Evolutionary conservation across 2,113 vertebrate genomes (phyloP).

Genomic region (Phalacrocorax aristotelis): DNA sequence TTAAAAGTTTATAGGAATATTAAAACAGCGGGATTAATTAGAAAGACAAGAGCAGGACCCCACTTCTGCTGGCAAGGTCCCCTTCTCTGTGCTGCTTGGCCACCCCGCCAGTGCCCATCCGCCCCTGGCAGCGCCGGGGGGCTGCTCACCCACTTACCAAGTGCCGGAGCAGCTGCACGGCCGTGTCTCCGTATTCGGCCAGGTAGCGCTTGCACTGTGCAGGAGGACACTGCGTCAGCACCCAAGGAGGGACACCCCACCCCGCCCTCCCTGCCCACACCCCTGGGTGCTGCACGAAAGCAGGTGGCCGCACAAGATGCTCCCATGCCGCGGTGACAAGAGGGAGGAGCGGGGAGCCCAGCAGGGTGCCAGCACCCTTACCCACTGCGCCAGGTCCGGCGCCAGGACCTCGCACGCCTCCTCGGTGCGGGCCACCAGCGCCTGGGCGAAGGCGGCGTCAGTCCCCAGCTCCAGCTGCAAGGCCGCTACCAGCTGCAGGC

Average conservation of each 20-base stretch:
- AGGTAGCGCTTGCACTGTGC: constrained; percentile 87
- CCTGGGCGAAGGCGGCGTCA: constrained; percentile 53
- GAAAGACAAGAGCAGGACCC: neutral
- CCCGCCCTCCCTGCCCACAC: too few relatives aligned
- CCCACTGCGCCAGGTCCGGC: constrained; percentile 27
- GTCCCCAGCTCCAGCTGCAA: constrained; percentile 68
- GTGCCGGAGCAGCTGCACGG: constrained; percentile 76
- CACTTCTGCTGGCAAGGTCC: neutral
- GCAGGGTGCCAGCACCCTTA: neutral
- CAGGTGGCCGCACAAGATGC: too few relatives aligned
- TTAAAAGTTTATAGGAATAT: neutral
- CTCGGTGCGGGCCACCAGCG: constrained; percentile 60
- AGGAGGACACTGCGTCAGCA: neutral
- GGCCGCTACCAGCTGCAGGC: constrained; percentile 76
- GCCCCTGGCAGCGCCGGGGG: accelerated
- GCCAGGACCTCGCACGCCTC: constrained; percentile 75
- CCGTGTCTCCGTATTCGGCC: constrained; percentile 58
- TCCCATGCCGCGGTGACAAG: accelerated
- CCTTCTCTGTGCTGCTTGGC: accelerated
- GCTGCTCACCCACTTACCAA: constrained; percentile 77
- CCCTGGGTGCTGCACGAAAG: neutral
- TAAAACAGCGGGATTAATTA: neutral
- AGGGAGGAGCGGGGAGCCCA: neutral
- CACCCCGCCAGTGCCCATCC: accelerated
- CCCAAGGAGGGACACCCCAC: accelerated